phyloP scores from a whole-genome alignment of 2,888 invertebrate species.

The Polyommatus iphigenia region DNA sequence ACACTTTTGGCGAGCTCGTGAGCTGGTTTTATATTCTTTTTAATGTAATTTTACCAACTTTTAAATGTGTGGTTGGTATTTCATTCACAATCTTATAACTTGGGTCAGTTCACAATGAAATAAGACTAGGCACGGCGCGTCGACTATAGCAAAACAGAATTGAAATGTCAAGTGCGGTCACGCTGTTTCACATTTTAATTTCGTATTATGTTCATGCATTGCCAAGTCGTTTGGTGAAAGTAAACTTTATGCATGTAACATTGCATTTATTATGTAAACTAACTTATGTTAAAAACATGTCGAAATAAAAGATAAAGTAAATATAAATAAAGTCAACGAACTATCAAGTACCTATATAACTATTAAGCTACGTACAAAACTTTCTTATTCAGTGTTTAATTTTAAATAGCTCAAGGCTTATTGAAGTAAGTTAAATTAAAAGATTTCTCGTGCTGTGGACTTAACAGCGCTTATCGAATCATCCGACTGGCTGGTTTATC shows the following conservation, averaged over 20 bases:
- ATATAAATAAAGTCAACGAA: neutral
- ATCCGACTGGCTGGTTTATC: neutral
- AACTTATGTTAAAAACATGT: no score
- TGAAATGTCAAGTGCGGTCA: no score
- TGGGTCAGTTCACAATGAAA: neutral
- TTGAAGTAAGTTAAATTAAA: slow-evolving; percentile 5
- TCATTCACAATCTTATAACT: neutral
- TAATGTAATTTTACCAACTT: neutral
- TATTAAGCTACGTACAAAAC: neutral
- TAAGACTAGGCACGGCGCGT: no score
- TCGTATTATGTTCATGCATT: no score
- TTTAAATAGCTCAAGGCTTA: slow-evolving; percentile 4
- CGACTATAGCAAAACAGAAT: no score
- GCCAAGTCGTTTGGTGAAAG: no score
- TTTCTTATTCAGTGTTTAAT: slow-evolving; percentile 3
- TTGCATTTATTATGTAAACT: no score
- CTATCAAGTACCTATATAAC: neutral
- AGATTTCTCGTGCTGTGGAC: neutral
- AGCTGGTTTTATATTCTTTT: neutral
- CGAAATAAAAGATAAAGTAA: no score
- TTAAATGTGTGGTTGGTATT: neutral
- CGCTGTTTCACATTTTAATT: no score
- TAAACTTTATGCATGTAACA: no score
- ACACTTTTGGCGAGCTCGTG: neutral
- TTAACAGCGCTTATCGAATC: neutral